Evolutionary conservation across 2,888 invertebrate species (phyloP), one percentile per base, ranked within the genome.

Genomic region (Chymomyza caudatula): DNA sequence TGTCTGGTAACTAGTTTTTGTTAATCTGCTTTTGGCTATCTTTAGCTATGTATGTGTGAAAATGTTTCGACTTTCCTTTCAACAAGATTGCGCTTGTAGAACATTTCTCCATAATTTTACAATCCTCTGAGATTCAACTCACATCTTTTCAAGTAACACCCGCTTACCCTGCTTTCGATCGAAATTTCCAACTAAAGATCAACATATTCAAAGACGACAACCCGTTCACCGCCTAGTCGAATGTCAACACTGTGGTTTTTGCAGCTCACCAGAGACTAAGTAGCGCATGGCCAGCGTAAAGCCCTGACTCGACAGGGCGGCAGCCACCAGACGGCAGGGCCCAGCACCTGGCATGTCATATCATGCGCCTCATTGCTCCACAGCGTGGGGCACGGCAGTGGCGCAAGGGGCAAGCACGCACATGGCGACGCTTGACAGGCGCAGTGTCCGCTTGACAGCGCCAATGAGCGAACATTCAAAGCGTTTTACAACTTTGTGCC

Each of bases 401-500:
- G 54, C 37, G 62, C 54, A 11, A 29, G 43, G 65, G 67, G 59
- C 20, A 19, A 23, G 44, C 37, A 60, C 68, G 65, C 56, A 67
- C 66, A 63, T 66, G 72, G 74, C 20, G 73, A 68, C 25, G 42
- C 42, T 60, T 60, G 52, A 61, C 60, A 61, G 54, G 69, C 66
- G 68, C 72, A 52, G 73, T 71, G 70, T 80, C 23, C 69, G 60
- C 85, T 78, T 89, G 90, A 89, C 89, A 89, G 87, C 89, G 86
- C 88, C 89, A 88, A 87, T 89, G 90, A 89, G 89, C 87, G 89
- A 81, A 73, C 80, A 89, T 86, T 87, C 84, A 86, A 89, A 88
- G 87, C 87, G 85, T 85, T 88, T 88, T 88, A 89, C 89, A 88
- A 88, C 86, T 89, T 88, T 88, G 88, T 88, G 88, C 88, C 78